These are phyloP conservation scores for Thalassophryne amazonica DNA, from an alignment of 2,797 vertebrate species.

Conservation along the genomic window DNA sequence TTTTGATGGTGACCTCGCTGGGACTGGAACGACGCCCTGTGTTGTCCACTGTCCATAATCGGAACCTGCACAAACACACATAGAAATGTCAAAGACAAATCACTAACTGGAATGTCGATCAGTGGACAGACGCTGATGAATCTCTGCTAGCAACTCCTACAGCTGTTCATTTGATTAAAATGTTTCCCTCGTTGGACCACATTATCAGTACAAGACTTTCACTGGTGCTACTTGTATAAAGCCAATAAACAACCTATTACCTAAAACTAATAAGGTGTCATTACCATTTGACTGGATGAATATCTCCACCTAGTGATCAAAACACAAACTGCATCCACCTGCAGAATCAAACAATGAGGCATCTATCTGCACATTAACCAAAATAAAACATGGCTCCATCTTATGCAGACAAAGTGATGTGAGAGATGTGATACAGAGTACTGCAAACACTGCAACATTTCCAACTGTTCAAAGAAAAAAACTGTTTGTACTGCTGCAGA, in stretches of 20 bases:
- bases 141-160: background rate
- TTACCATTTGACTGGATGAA: conserved; percentile 52
- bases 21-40: conserved; percentile 92
- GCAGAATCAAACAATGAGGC: background rate
- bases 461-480: too few species aligned
- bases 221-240: background rate
- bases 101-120: background rate
- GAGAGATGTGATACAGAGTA: too few species aligned
- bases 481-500: too few species aligned
- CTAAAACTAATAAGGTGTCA: background rate
- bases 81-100: too few species aligned
- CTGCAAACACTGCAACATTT: too few species aligned
- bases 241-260: background rate
- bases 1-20: conserved; percentile 94
- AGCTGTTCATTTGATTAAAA: conserved; percentile 4
- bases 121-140: background rate
- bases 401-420: too few species aligned
- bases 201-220: background rate
- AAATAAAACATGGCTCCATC: too few species aligned
- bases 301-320: conserved; percentile 77
- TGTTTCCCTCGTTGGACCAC: background rate
- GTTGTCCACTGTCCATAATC: conserved; percentile 95
- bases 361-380: background rate
- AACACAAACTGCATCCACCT: conserved; percentile 45
- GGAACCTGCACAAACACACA: conserved; percentile 81